These are phyloP conservation scores for Rhogogaster chlorosoma DNA, from an alignment of 2,888 invertebrate genomes.

Conservation along the genomic window DNA sequence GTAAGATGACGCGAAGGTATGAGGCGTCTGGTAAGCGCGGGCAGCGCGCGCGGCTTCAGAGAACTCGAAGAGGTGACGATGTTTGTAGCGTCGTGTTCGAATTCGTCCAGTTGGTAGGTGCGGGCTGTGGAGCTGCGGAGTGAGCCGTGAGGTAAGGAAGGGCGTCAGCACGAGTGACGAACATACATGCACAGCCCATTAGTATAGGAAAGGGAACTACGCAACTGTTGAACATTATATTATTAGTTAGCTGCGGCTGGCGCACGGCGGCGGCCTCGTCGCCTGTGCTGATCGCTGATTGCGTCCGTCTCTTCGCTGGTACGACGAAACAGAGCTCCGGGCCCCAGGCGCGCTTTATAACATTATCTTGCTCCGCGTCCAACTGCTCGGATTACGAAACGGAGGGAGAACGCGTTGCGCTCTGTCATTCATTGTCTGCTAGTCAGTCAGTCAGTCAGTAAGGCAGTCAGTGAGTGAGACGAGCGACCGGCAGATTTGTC, in stretches of 20 bases:
- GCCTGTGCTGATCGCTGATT: conserved; percentile 39
- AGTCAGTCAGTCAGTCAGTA: conserved; percentile 32
- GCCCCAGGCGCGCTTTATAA: conserved; percentile 43
- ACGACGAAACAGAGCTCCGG: conserved; percentile 34
- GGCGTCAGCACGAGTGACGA: conserved; percentile 50
- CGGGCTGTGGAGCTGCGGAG: background rate
- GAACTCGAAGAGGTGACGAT: conserved; percentile 39
- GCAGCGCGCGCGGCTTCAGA: conserved; percentile 15
- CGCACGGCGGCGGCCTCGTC: conserved; percentile 54
- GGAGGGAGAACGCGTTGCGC: conserved; percentile 42
- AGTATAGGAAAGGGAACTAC: conserved; percentile 51
- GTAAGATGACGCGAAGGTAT: conserved; percentile 21
- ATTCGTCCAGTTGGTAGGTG: conserved; percentile 25
- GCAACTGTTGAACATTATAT: conserved; percentile 49
- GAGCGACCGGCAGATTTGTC: conserved; percentile 1
- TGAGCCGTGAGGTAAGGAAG: conserved; percentile 51
- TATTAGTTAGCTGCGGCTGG: conserved; percentile 52
- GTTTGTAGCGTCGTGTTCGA: background rate
- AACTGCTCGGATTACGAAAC: conserved; percentile 39
- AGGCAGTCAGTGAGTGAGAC: conserved; percentile 36
- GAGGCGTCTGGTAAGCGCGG: background rate
- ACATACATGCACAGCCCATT: conserved; percentile 46
- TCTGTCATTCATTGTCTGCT: conserved; percentile 48
- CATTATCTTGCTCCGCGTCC: conserved; percentile 44
- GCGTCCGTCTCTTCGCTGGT: conserved; percentile 42